These are phyloP conservation scores for Himalopsyche anomala DNA, from an alignment of 2,888 invertebrate genomes.

Conservation along the genomic window DNA sequence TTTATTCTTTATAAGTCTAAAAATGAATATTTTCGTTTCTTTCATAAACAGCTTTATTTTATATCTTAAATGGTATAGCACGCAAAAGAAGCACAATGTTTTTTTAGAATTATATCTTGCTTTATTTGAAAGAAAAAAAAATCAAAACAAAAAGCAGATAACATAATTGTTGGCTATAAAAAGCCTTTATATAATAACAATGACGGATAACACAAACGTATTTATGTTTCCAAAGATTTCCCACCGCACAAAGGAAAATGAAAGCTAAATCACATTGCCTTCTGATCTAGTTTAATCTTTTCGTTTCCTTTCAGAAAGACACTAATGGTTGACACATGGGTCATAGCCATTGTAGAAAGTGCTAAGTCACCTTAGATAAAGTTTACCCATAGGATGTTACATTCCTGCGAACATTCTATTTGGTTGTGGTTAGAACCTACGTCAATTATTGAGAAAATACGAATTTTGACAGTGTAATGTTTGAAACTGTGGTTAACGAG, in stretches of 20 bases:
- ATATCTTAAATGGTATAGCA: no score
- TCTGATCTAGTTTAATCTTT: constrained; percentile 26
- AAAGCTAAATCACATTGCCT: constrained; percentile 21
- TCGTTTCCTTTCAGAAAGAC: constrained; percentile 30
- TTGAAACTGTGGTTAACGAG: not conserved
- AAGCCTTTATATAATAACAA: not conserved
- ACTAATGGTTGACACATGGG: constrained; percentile 30
- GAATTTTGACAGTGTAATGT: not conserved
- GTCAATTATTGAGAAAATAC: constrained; percentile 34
- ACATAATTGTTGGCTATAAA: constrained; percentile 21
- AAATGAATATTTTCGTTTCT: no score
- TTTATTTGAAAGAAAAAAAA: not conserved
- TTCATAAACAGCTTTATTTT: no score
- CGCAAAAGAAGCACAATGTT: no score
- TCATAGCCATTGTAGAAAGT: constrained; percentile 23
- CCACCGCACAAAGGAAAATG: constrained; percentile 12
- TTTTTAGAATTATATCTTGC: no score
- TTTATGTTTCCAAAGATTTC: constrained; percentile 25
- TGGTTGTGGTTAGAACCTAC: constrained; percentile 3
- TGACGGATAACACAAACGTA: constrained; percentile 1
- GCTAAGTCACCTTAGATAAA: constrained; percentile 34
- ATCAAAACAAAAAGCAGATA: not conserved
- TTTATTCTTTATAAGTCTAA: no score
- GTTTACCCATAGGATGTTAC: not conserved
- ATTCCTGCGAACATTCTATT: constrained; percentile 6